Base-by-base conservation (phyloP, 2,113 vertebrate species). In the Urocitellus parryii region DNA sequence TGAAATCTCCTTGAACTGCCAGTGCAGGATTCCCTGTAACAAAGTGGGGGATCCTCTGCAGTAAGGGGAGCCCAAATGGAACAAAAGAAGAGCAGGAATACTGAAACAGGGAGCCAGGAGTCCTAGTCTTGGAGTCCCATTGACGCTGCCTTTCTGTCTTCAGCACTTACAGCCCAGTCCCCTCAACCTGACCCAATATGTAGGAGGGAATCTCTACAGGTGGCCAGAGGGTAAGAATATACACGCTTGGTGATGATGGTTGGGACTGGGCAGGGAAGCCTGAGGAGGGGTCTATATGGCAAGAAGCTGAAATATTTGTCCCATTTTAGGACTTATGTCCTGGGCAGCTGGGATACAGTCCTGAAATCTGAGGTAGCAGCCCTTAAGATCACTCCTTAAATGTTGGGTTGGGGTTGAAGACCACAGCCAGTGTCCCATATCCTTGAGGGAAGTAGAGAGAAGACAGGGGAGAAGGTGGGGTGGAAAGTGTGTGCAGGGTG, bases 111-210 rank as follows among this genome's bases (percentile, higher is more conserved):
- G 68, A 93, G 48, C 48, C 85, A 24, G 56, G 63, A 90, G 77
- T 74, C 67, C 67, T 70, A 34, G 48, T 32, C 34, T 80, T 18
- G 58, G 27, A 61, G 67, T 81, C 72, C n/a, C 83, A 53, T 2
- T 97, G 74, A 90, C 29, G 16, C 72, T 88, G 45, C 70, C 20
- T 90, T 39, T 94, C 93, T 96, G 84, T 96, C 82, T 86, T 68
- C 2, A 72, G 82, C 80, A 89, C 88, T 84, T 39, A 63, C 80
- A 90, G 74, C 70, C 78, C 68, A n/a, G 92, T 92, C 92, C 95
- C 96, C 90, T 96, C 96, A 61, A 61, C 96, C 92, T 97, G 94
- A 96, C 96, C 78, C 97, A 90, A 82, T 37, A 84, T 96, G 93
- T 97, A 95, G 94, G 81, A 96, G 93, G 32, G 58, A 70, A 25